Conservation (phyloP, 2,113 vertebrate genomes). For the Gila orcuttii region DNA sequence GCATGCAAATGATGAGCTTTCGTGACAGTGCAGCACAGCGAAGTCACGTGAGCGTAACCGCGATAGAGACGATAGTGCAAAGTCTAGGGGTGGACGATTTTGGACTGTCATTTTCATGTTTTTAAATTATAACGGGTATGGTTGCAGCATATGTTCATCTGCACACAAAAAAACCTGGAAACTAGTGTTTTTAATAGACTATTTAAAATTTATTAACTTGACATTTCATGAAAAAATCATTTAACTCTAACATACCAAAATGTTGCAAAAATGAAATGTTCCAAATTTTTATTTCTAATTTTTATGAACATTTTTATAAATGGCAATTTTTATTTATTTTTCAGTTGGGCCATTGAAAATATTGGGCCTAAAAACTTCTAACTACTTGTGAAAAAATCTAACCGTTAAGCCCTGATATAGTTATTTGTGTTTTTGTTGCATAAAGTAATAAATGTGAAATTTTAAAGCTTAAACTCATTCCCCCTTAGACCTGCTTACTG, state of each 20-base stretch:
- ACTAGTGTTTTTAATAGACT: too few relatives aligned
- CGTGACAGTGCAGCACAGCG: too few relatives aligned
- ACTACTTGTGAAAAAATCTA: too few relatives aligned
- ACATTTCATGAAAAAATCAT: background rate
- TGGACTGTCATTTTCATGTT: background rate
- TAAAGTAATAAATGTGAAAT: background rate
- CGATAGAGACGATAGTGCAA: too few relatives aligned
- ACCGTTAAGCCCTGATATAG: background rate
- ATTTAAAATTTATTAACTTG: background rate
- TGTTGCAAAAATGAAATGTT: background rate
- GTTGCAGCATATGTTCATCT: background rate
- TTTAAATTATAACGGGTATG: background rate
- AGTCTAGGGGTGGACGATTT: too few relatives aligned
- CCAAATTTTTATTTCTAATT: too few relatives aligned
- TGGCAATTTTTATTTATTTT: background rate
- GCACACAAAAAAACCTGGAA: background rate
- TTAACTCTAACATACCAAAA: background rate
- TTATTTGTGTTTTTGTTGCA: background rate
- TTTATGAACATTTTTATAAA: background rate
- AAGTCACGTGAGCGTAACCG: too few relatives aligned
- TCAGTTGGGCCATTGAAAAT: background rate
- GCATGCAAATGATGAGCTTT: too few relatives aligned
- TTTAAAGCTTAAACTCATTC: background rate
- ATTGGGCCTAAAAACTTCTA: too few relatives aligned
- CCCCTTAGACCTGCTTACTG: slow-evolving; percentile 88